phyloP scores from a whole-genome alignment of 2,888 invertebrate genomes.

The Catocala nupta region DNA sequence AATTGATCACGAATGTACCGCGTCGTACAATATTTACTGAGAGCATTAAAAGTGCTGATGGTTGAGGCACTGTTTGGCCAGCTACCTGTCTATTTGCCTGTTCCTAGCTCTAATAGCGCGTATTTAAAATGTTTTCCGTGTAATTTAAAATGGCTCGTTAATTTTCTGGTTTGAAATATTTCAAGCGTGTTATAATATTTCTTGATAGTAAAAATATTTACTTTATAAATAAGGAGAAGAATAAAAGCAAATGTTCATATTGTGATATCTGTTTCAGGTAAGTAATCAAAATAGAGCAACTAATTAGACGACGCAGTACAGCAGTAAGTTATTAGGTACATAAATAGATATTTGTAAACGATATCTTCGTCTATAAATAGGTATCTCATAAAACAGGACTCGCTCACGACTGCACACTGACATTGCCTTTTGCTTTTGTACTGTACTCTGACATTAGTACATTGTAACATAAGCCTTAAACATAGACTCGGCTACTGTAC shows the following conservation, averaged over 20 bases:
- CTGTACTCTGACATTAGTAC: too few relatives aligned
- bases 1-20: conserved; percentile 71
- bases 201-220: conserved; percentile 20
- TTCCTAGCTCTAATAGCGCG: conserved; percentile 50
- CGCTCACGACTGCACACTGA: too few relatives aligned
- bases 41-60: conserved; percentile 68
- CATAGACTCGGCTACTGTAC: too few relatives aligned
- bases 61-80: conserved; percentile 67
- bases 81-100: conserved; percentile 64
- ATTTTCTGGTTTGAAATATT: conserved; percentile 29
- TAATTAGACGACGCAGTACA: conserved; percentile 11
- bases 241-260: conserved; percentile 22
- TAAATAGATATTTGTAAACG: background rate
- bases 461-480: too few relatives aligned
- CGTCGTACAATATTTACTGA: conserved; percentile 67
- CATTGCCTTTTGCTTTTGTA: too few relatives aligned
- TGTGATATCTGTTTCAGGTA: conserved; percentile 39
- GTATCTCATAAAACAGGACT: conserved; percentile 13
- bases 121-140: conserved; percentile 50
- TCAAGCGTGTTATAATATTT: conserved; percentile 23
- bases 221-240: conserved; percentile 14
- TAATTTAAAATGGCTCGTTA: conserved; percentile 35
- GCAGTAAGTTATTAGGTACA: conserved; percentile 24
- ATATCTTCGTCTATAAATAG: conserved; percentile 4
- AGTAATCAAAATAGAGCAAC: conserved; percentile 8